Evolutionary conservation across 2,888 invertebrate genomes (phyloP).

Genomic region (Nephrotoma guestfalica): DNA sequence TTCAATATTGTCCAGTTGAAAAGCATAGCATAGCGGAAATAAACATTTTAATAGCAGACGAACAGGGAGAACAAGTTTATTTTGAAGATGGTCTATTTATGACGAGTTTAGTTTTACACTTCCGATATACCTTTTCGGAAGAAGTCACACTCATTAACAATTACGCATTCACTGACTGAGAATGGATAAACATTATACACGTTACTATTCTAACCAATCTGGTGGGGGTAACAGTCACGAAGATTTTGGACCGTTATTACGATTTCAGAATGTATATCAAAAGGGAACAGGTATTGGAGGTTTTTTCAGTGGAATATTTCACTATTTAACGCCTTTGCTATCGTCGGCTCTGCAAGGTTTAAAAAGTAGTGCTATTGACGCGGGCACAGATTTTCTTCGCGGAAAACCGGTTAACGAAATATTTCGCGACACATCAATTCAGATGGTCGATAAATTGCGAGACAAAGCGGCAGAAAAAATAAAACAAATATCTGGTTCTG

Average conservation of each 20-base stretch:
- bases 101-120: too few relatives aligned
- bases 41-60: too few relatives aligned
- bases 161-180: neutral
- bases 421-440: neutral
- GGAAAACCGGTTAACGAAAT: neutral
- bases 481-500: neutral
- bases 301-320: neutral
- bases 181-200: neutral
- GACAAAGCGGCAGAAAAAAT: neutral
- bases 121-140: too few relatives aligned
- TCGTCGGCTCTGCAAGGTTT: neutral
- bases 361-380: too few relatives aligned
- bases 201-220: neutral
- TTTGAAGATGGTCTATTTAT: too few relatives aligned
- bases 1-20: too few relatives aligned
- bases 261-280: neutral
- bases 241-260: neutral
- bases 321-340: neutral
- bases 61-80: too few relatives aligned
- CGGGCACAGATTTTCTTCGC: neutral
- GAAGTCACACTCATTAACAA: too few relatives aligned
- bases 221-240: neutral
- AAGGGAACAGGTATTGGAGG: neutral
- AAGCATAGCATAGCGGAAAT: too few relatives aligned
- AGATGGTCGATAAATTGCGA: neutral